These are phyloP conservation scores for Leptura quadrifasciata DNA, from an alignment of 2,888 invertebrate species.

Conservation along the genomic window DNA sequence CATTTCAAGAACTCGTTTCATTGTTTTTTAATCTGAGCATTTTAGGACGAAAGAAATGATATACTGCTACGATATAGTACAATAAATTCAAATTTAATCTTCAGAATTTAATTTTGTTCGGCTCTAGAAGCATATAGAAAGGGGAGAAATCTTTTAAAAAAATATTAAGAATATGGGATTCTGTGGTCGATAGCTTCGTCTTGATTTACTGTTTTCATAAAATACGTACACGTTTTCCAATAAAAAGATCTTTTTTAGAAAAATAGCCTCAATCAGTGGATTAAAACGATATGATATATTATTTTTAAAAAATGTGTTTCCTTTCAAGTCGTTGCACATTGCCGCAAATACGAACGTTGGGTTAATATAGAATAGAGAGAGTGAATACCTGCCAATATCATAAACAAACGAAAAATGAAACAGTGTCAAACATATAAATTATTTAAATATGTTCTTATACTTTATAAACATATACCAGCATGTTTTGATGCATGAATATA, in stretches of 20 bases:
- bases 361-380: background rate
- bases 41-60: slow-evolving; percentile 18
- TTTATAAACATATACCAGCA: background rate
- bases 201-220: slow-evolving; percentile 18
- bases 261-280: no score
- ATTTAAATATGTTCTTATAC: background rate
- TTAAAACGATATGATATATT: no score
- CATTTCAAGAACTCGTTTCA: slow-evolving; percentile 15
- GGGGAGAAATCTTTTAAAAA: slow-evolving; percentile 33
- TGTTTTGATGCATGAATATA: no score
- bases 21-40: slow-evolving; percentile 15
- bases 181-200: slow-evolving; percentile 17
- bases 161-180: slow-evolving; percentile 31
- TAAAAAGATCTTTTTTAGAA: background rate
- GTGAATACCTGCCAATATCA: background rate
- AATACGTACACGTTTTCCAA: background rate
- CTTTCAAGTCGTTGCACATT: background rate
- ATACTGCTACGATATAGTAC: slow-evolving; percentile 19
- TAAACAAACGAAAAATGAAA: background rate
- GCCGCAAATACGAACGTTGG: background rate
- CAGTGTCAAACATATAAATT: background rate
- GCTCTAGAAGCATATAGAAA: slow-evolving; percentile 12
- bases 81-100: slow-evolving; percentile 40
- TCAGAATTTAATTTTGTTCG: slow-evolving; percentile 31
- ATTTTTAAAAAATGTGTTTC: background rate